Evolutionary conservation across 2,888 invertebrate genomes (phyloP).

Genomic region (Phyto melanocephala): DNA sequence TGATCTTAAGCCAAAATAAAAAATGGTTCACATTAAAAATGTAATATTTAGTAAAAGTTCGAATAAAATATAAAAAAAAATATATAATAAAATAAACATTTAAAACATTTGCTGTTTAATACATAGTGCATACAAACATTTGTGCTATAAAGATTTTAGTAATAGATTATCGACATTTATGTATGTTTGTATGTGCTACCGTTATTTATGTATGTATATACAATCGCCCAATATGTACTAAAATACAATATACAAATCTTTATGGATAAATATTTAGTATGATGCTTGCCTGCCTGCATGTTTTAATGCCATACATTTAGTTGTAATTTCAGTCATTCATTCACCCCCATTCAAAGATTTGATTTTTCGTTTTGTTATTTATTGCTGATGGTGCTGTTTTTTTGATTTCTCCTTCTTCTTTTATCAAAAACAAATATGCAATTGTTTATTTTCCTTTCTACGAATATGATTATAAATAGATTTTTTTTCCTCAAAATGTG

Average conservation of each 20-base stretch:
- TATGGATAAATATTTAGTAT: neutral
- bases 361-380: conserved; percentile 38
- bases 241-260: neutral
- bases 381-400: conserved; percentile 36
- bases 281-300: conserved; percentile 22
- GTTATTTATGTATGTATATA: no score
- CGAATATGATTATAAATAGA: conserved; percentile 64
- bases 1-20: no score
- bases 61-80: conserved; percentile 6
- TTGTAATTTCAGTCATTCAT: conserved; percentile 32
- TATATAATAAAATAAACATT: neutral
- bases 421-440: conserved; percentile 53
- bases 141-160: neutral
- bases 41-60: no score
- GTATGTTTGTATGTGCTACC: no score
- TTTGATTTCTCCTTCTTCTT: conserved; percentile 8
- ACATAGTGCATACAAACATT: no score
- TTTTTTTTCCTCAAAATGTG: neutral
- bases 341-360: conserved; percentile 49
- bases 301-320: conserved; percentile 26
- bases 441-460: conserved; percentile 58
- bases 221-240: no score
- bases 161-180: neutral
- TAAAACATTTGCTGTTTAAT: neutral
- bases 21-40: no score